These are phyloP conservation scores for Popillia japonica DNA, from an alignment of 1,140 invertebrate genomes.

Conservation along the genomic window DNA sequence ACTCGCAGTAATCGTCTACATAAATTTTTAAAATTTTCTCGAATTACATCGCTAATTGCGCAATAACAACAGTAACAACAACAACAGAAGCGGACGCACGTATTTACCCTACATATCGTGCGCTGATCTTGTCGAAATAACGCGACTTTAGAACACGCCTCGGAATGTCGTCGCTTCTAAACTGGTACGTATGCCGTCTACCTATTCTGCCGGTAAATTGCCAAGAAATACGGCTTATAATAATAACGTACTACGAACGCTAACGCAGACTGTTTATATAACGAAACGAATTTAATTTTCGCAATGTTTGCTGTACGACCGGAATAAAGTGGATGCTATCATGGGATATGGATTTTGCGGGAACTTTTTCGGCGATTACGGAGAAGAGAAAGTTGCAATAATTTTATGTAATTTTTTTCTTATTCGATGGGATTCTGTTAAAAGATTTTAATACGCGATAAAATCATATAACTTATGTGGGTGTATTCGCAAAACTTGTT, in stretches of 20 bases:
- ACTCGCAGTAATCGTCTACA: neutral
- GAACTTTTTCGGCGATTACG: no score
- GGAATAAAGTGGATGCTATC: neutral
- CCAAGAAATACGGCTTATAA: neutral
- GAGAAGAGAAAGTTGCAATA: no score
- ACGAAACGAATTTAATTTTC: neutral
- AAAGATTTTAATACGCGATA: no score
- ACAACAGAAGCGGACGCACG: neutral
- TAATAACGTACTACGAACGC: neutral
- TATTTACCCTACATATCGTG: neutral
- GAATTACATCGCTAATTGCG: neutral
- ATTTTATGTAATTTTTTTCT: no score
- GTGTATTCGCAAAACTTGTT: no score
- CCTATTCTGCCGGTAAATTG: neutral
- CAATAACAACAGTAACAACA: neutral
- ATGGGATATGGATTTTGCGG: neutral
- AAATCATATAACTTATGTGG: no score
- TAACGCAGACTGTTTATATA: neutral
- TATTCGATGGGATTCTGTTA: no score
- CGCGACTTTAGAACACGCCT: neutral
- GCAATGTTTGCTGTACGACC: neutral
- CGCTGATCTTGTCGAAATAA: neutral
- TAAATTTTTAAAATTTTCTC: neutral
- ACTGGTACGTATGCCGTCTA: neutral
- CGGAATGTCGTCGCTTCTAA: no score